Percentiles rank a stretch among this genome's conserved stretches.
phyloP scores from a whole-genome alignment of 2,888 invertebrate genomes.

The Phengaris alcon region DNA sequence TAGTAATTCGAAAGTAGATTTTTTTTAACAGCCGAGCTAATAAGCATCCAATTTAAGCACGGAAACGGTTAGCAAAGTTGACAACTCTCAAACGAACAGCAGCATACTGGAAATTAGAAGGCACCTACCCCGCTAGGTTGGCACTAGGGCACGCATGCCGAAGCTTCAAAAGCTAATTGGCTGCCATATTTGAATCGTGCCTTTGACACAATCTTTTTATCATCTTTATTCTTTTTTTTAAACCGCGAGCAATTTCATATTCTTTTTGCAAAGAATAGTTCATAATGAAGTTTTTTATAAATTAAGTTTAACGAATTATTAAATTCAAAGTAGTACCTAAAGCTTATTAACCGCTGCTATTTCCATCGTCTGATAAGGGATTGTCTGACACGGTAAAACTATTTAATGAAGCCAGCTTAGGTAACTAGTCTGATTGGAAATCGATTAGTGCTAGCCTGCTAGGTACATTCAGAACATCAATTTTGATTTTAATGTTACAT shows the following conservation, averaged over 20 bases:
- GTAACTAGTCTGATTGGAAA: constrained; percentile 8
- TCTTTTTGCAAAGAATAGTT: neutral
- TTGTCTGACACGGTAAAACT: neutral
- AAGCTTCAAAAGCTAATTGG: constrained; percentile 12
- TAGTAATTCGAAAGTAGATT: too few species aligned
- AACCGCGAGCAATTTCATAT: neutral
- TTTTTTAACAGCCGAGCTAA: too few species aligned
- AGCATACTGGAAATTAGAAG: neutral
- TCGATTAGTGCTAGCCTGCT: neutral
- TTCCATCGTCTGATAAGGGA: neutral
- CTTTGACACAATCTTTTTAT: neutral
- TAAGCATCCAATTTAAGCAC: neutral
- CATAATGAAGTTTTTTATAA: neutral
- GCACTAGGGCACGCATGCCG: neutral
- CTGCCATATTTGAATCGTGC: neutral
- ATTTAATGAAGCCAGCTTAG: neutral
- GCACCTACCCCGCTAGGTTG: neutral
- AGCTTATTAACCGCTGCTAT: too few species aligned
- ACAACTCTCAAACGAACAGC: neutral
- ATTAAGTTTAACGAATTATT: neutral
- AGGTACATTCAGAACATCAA: too few species aligned
- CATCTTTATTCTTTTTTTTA: neutral
- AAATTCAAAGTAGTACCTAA: too few species aligned
- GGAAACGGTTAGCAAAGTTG: neutral
- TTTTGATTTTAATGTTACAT: too few species aligned